Evolutionary conservation across 2,797 vertebrate species (phyloP), one percentile per base, ranked within the genome.

Genomic region (Furcifer pardalis): DNA sequence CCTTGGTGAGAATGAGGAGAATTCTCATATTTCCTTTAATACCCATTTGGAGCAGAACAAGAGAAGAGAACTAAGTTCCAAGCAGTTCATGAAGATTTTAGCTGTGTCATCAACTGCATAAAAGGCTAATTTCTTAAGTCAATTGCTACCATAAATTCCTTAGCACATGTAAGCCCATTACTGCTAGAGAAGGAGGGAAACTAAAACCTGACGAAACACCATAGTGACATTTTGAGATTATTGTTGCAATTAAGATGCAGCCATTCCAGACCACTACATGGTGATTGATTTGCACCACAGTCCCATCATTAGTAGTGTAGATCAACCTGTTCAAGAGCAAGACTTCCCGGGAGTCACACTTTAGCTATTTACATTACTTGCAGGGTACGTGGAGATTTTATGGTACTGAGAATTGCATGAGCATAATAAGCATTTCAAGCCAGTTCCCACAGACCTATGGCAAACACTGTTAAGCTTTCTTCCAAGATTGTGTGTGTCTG

Each of bases 351-450:
- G 71, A 77, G 56, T 35, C 71, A 74, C 0, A 65, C 44, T 81
- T 25, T 9, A 82, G n/a, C 84, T 81, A 35, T 77, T 85, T 84
- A 19, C n/a, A 49, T 76, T 87, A 76, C 63, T 15, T 79, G 15
- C 52, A 35, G 42, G 0, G 0, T 77, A 13, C 42, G 37, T 1
- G 85, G 17, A n/a, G 66, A 21, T 42, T 74, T 81, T 74, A 73
- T 87, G 49, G 44, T 63, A 46, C 73, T 60, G 37, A 86, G 72
- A 89, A 71, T 69, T 74, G 21, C 75, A 90, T 88, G 63, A 42
- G 79, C 35, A 12, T 49, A 62, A 25, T 10, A 82, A 77, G 1
- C 68, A 49, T 77, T 90, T 87, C 25, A 90, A 91, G 79, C 49
- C 52, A 84, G 32, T 2, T 7, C 17, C n/a, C 6, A 80, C 32